Evolutionary conservation across 1,140 invertebrate genomes (phyloP).

Genomic region (Psix sp.): DNA sequence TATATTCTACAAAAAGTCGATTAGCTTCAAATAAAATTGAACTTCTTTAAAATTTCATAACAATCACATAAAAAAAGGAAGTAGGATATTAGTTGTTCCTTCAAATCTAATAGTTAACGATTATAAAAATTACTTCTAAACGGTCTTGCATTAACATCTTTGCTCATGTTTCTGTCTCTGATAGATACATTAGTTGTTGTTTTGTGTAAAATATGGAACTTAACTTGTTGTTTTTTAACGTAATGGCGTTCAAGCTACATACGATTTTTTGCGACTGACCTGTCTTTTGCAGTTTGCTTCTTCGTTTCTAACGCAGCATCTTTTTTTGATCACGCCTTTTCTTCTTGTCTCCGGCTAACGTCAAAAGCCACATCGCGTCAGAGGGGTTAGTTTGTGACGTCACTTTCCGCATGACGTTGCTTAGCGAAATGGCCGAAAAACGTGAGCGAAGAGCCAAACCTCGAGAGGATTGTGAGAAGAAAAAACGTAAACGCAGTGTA

Average conservation of each 20-base stretch:
- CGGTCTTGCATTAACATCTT: too few species aligned
- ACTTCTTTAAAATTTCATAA: too few species aligned
- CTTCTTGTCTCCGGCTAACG: constrained; percentile 48
- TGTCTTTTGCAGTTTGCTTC: constrained; percentile 51
- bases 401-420: constrained; percentile 54
- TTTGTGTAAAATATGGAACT: too few species aligned
- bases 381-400: constrained; percentile 57
- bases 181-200: too few species aligned
- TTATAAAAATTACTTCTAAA: too few species aligned
- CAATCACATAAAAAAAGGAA: too few species aligned
- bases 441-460: constrained; percentile 26
- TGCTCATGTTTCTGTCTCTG: too few species aligned
- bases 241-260: constrained; percentile 22
- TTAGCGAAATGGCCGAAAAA: constrained; percentile 44
- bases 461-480: constrained; percentile 16
- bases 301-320: constrained; percentile 31
- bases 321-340: constrained; percentile 45
- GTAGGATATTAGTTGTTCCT: too few species aligned
- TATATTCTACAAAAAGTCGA: too few species aligned
- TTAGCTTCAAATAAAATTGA: too few species aligned
- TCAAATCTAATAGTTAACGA: too few species aligned
- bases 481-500: constrained; percentile 38
- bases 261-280: constrained; percentile 46
- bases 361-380: constrained; percentile 57
- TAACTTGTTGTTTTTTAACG: too few species aligned